These are phyloP conservation scores for Berghia stephanieae DNA, from an alignment of 1,140 invertebrate species.

Conservation along the genomic window DNA sequence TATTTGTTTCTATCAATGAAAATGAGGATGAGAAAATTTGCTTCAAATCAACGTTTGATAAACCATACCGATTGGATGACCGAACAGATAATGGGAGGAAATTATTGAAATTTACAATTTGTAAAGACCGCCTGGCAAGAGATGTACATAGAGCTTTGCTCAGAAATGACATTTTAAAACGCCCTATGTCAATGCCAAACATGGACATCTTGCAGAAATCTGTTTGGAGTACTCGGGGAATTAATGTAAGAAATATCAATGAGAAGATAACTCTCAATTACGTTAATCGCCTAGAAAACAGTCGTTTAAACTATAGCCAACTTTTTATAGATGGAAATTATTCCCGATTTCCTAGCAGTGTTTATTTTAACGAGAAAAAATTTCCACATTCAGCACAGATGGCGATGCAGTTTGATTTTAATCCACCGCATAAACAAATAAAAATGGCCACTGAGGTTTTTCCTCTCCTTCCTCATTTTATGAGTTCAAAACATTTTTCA, in stretches of 20 bases:
- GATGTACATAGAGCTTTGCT: slow-evolving; percentile 43
- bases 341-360: slow-evolving; percentile 85
- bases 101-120: slow-evolving; percentile 50
- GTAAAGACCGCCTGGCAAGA: slow-evolving; percentile 45
- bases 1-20: slow-evolving; percentile 56
- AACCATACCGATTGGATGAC: slow-evolving; percentile 31
- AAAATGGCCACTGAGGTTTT: too few relatives aligned
- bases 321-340: slow-evolving; percentile 91
- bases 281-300: not conserved
- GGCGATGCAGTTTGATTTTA: not conserved
- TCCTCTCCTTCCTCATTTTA: not conserved
- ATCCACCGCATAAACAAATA: not conserved
- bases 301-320: slow-evolving; percentile 77
- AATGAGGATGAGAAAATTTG: slow-evolving; percentile 42
- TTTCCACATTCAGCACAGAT: slow-evolving; percentile 74
- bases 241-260: slow-evolving; percentile 36
- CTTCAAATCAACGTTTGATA: slow-evolving; percentile 40
- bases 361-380: slow-evolving; percentile 75
- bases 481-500: not conserved
- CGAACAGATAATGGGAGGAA: not conserved
- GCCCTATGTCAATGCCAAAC: slow-evolving; percentile 71
- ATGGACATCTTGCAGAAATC: slow-evolving; percentile 78
- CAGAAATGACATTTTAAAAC: slow-evolving; percentile 40
- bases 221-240: slow-evolving; percentile 90
- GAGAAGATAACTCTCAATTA: not conserved